Evolutionary conservation across 2,113 vertebrate species (phyloP).

Genomic region (Laticauda colubrina): DNA sequence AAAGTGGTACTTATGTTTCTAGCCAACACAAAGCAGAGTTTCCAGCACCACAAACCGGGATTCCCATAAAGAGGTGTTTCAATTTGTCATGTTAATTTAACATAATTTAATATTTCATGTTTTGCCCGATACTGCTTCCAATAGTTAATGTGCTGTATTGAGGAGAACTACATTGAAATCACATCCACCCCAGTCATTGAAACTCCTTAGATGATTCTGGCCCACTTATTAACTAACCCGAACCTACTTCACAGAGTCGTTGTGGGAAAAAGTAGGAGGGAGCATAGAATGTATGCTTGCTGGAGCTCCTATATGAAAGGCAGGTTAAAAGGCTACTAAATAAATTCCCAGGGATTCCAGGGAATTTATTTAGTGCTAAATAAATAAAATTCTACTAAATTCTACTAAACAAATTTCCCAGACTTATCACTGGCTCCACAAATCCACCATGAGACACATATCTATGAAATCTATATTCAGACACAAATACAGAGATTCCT

Average conservation of each 20-base stretch:
- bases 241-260: neutral
- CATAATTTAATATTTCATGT: neutral
- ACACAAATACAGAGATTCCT: neutral
- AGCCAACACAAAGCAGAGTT: neutral
- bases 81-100: neutral
- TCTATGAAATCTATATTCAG: neutral
- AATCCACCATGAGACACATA: neutral
- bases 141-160: neutral
- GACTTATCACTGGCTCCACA: neutral
- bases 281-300: neutral
- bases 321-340: neutral
- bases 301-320: neutral
- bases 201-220: neutral
- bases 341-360: neutral
- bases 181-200: neutral
- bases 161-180: neutral
- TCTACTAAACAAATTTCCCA: neutral
- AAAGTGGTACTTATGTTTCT: neutral
- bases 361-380: no score
- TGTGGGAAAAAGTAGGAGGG: neutral
- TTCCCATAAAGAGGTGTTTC: neutral
- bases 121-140: neutral
- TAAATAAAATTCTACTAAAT: no score
- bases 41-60: neutral
- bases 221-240: neutral